Percentiles rank a stretch among this genome's conserved stretches.
These are phyloP conservation scores for Paguma larvata DNA, from an alignment of 2,797 vertebrate genomes.

Conservation along the genomic window DNA sequence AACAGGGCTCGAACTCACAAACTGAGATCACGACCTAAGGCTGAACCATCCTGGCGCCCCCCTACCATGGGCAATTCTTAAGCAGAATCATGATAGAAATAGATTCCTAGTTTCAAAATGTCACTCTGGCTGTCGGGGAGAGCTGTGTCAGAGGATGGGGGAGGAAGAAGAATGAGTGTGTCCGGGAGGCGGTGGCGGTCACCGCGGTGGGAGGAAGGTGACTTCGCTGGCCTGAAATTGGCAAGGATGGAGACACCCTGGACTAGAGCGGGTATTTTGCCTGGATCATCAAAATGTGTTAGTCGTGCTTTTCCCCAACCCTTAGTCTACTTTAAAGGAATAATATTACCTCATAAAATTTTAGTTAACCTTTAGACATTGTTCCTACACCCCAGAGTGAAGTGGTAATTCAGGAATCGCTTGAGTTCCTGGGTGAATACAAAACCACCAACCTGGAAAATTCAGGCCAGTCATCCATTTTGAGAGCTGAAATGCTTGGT, in stretches of 20 bases:
- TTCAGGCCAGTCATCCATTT: conserved; percentile 13
- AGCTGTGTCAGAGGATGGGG: background rate
- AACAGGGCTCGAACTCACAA: no score
- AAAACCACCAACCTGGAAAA: conserved; percentile 50
- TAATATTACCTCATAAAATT: background rate
- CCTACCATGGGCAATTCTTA: background rate
- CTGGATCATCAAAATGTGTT: background rate
- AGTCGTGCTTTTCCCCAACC: background rate
- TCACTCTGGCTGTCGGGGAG: background rate
- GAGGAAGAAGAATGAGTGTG: background rate
- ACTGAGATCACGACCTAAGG: no score
- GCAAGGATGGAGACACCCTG: background rate
- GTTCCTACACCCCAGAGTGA: background rate
- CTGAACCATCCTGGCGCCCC: no score
- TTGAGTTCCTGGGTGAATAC: conserved; percentile 39
- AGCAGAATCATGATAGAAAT: background rate
- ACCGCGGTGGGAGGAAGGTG: background rate
- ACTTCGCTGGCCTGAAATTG: background rate
- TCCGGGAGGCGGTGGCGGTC: background rate
- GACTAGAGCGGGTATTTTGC: background rate
- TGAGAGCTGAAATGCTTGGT: background rate
- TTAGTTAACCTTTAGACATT: conserved; percentile 35
- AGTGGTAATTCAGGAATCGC: conserved; percentile 44
- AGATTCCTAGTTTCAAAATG: background rate
- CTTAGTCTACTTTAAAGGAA: conserved; percentile 26